Evolutionary conservation across 2,888 invertebrate species (phyloP), one percentile per base, ranked within the genome.

Genomic region (Pocota personata): DNA sequence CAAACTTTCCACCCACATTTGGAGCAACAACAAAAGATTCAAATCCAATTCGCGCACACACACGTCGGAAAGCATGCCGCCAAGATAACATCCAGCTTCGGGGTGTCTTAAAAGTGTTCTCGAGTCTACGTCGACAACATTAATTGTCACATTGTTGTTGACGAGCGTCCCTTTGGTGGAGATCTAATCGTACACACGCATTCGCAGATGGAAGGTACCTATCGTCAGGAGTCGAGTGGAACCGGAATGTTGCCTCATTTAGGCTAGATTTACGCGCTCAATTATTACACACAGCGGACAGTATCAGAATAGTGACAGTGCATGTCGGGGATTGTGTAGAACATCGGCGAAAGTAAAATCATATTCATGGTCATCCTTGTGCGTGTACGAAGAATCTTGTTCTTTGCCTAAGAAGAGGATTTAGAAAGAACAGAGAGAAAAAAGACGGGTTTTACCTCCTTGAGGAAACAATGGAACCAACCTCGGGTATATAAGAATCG

Each of bases 401-500:
- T 71, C 46, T 71, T 58, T 40, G 66, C 30, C 52, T 40, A 71
- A 19, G 66, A 76, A 66, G 52, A 66, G 71, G 58, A 71, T 46
- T 62, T 52, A 14, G 52, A 71, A 57, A 27, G 37, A 30, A n/a
- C n/a, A n/a, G 2, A 16, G 19, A 37, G 8, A 40, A 64, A 46
- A 57, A 24, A 52, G 57, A 46, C 27, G 52, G 27, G 50, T 12
- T 48, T 21, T 46, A 60, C 14, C 46, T 72, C 50, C 40, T 35
- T 50, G 32, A n/a, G 14, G 7, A 8, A 60, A 78, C 58, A 73
- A 66, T 60, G 43, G 16, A 7, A 16, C 37, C 37, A 55, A 66
- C 37, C 48, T 62, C 10, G 75, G 67, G 87, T 88, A 88, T 88
- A 88, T 88, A 88, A 88, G 87, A 76, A 50, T 60, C 73, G 71